Evolutionary conservation across 2,113 vertebrate species (phyloP).

Genomic region (Cisticola juncidis): DNA sequence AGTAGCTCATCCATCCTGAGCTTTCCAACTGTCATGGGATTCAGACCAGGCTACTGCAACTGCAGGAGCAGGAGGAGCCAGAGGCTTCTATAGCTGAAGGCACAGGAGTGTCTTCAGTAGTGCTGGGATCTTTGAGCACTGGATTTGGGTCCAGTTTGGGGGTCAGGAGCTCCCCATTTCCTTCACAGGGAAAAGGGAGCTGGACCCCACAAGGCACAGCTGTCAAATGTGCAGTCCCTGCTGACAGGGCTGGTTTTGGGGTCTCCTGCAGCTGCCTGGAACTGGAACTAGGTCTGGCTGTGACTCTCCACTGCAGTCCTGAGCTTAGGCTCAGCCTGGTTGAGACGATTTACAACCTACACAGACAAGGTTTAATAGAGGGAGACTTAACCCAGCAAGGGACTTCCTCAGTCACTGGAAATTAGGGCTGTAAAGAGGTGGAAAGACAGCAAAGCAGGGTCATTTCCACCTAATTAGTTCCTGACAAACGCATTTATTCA

Average conservation of each 20-base stretch:
- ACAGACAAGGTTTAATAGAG: background rate
- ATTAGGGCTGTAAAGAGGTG: background rate
- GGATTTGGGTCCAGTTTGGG: background rate
- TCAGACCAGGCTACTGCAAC: background rate
- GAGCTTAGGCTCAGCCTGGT: background rate
- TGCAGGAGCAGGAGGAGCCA: background rate
- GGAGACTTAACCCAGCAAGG: background rate
- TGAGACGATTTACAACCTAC: background rate
- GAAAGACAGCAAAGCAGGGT: background rate
- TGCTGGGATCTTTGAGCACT: background rate
- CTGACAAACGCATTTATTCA: background rate
- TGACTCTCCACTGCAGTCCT: background rate
- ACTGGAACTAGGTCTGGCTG: background rate
- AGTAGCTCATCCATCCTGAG: constrained; percentile 14
- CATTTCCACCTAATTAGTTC: background rate
- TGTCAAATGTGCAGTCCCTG: background rate
- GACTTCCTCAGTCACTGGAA: background rate
- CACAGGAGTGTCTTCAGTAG: background rate
- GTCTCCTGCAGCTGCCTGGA: background rate
- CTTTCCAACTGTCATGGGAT: background rate
- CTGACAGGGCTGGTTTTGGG: background rate
- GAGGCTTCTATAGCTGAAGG: background rate
- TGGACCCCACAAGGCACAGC: background rate
- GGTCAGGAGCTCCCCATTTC: background rate
- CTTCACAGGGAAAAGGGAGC: background rate